Evolutionary conservation across 2,888 invertebrate genomes (phyloP), one percentile per base, ranked within the genome.

Genomic region (Orgyia antiqua): DNA sequence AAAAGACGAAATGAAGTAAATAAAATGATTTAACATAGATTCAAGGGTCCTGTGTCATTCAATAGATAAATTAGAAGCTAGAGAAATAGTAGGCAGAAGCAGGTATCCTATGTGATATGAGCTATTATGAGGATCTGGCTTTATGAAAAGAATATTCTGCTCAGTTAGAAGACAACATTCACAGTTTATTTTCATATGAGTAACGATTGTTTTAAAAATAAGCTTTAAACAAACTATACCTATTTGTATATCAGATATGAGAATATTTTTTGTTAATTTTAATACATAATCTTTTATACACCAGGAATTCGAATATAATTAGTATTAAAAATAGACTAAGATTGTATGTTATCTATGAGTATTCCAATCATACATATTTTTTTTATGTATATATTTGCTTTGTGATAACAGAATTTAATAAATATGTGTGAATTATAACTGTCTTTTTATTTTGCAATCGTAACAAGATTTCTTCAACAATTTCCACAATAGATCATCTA

Each of bases 21-120:
- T 46, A 98, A 97, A 89, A 98, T 99, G 1, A 99, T 99, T 86
- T 97, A 98, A 78, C 99, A 99, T 79, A 98, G 99, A 73, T 99
- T 99, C 58, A 90, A 96, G 42, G 96, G 98, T 74, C 99, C 99
- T 0, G 93, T 98, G 7, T 98, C n/a, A n/a, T n/a, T n/a, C n/a
- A n/a, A n/a, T n/a, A n/a, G n/a, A n/a, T n/a, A n/a, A n/a, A n/a
- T n/a, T n/a, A n/a, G n/a, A n/a, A n/a, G n/a, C n/a, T n/a, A n/a
- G n/a, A n/a, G n/a, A n/a, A n/a, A n/a, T n/a, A n/a, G n/a, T n/a
- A n/a, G n/a, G n/a, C n/a, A n/a, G n/a, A n/a, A n/a, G n/a, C n/a
- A n/a, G n/a, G n/a, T n/a, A n/a, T n/a, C n/a, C n/a, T n/a, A n/a
- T n/a, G n/a, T n/a, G n/a, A n/a, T n/a, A n/a, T n/a, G n/a, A n/a